Base-by-base conservation (phyloP, 2,113 vertebrate species). In the Tupaia chinensis region DNA sequence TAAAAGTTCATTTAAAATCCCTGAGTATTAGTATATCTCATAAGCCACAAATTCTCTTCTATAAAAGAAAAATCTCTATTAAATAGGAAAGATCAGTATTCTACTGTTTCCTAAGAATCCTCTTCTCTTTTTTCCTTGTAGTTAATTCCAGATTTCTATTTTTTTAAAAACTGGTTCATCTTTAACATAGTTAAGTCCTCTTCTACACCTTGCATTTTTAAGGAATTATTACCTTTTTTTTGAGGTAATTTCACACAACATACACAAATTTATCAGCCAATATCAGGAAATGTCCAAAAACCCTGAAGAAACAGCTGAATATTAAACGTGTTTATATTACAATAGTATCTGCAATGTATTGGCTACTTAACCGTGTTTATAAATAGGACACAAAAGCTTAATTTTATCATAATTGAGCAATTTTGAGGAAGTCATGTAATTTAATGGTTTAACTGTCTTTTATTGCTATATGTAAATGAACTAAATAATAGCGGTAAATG, bases 321-420 rank as follows among this genome's bases (percentile, higher is more conserved):
- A 98, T 95, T 93, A 96, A 93, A 96, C 53, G 93, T 92, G 25
- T 17, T 91, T 96, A 60, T 95, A 81, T 54, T 85, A 88, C n/a
- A 91, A 77, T 92, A 65, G 4, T 92, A 93, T 94, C 76, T 93
- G 44, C 29, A 87, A 83, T 90, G 56, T 85, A 88, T 92, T 95
- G 85, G 80, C 87, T 93, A 96, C 91, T 97, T 89, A 97, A 74
- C 78, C 44, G 63, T 97, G 61, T 85, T 97, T 98, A 72, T 76
- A 98, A 96, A 94, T 93, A 97, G 89, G 81, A 58, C 65, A 93
- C 92, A 97, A 97, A 95, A 94, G 73, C 84, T 97, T 96, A 94
- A 96, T 97, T 98, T 95, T 96, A 96, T 94, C 92, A 95, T 95
- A 97, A 97, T 92, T 96, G 92, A 91, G 87, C 74, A 96, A 91